These are phyloP conservation scores for Pteropus rufus DNA, from an alignment of 2,797 vertebrate genomes.

Conservation along the genomic window DNA sequence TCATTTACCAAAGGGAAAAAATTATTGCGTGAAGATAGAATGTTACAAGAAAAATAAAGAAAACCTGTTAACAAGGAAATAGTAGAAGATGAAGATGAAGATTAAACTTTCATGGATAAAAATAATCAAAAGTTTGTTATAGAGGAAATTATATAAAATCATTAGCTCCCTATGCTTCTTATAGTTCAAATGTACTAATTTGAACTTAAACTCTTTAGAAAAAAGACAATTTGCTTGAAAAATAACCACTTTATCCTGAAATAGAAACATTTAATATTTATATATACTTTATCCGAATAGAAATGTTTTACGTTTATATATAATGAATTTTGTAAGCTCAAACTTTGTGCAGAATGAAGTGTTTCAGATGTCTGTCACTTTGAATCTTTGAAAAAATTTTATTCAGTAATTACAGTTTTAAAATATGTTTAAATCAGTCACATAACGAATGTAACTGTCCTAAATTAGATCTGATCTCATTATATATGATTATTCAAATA, in stretches of 20 bases:
- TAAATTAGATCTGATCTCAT: not conserved
- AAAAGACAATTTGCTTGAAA: constrained; percentile 54
- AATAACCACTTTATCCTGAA: constrained; percentile 52
- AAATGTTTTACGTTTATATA: constrained; percentile 34
- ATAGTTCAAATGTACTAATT: constrained; percentile 53
- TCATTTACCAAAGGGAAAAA: constrained; percentile 44
- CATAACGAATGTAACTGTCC: not conserved
- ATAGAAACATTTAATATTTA: not conserved
- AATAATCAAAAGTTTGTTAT: constrained; percentile 72
- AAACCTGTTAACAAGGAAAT: constrained; percentile 68
- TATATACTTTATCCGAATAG: not conserved
- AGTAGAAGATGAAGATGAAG: constrained; percentile 61
- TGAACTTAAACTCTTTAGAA: constrained; percentile 54
- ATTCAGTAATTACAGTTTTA: not conserved
- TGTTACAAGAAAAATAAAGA: constrained; percentile 70
- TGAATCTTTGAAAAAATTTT: constrained; percentile 22
- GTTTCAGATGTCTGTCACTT: constrained; percentile 27
- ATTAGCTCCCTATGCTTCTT: constrained; percentile 32
- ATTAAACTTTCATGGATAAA: constrained; percentile 72
- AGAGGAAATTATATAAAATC: constrained; percentile 57
- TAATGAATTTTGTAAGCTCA: constrained; percentile 10
- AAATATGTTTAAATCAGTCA: not conserved
- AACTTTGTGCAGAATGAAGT: not conserved
- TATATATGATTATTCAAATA: not conserved
- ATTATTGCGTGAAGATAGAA: constrained; percentile 45